Base-by-base conservation (phyloP, 2,888 invertebrate genomes). In the Tinea trinotella region DNA sequence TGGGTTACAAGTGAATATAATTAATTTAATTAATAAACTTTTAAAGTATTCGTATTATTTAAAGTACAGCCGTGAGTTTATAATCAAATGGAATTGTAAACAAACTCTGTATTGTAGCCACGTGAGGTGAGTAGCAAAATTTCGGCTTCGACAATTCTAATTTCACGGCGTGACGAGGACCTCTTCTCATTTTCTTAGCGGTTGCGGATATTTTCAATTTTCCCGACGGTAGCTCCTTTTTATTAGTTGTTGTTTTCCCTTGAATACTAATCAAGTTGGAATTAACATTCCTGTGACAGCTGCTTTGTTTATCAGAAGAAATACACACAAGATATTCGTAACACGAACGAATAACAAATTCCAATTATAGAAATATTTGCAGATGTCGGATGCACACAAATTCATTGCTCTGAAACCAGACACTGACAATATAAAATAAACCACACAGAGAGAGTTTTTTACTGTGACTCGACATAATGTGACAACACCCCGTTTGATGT, bases 181-280 rank as follows among this genome's bases (percentile, higher is more conserved):
- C 67, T 63, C 71, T 69, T 61, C 78, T 78, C 76, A 82, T 82
- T 82, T 82, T 78, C 80, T 71, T 80, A 79, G 76, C 74, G 76
- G 76, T 74, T 79, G 78, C 74, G 83, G 82, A 81, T 81, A 82
- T 83, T 85, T 84, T 85, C 84, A 83, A 85, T 84, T 84, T 81
- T 79, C 81, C 71, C 76, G 67, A 70, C 72, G 74, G 75, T 66
- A 68, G 70, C 74, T 71, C 72, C 76, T 74, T 83, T 83, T 82
- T 83, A 83, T 84, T 83, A 80, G 78, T 80, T 79, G 76, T 76
- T 80, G 81, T 80, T 78, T 76, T 70, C 80, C 62, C 75, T 77
- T 73, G 83, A 82, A 84, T 84, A 80, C 82, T 82, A 81, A 84
- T 76, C 62, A 67, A 58, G 56, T 59, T 52, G 15, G 67, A 68